phyloP scores from a whole-genome alignment of 2,888 invertebrate genomes.

The Acrocyrtus sp. region DNA sequence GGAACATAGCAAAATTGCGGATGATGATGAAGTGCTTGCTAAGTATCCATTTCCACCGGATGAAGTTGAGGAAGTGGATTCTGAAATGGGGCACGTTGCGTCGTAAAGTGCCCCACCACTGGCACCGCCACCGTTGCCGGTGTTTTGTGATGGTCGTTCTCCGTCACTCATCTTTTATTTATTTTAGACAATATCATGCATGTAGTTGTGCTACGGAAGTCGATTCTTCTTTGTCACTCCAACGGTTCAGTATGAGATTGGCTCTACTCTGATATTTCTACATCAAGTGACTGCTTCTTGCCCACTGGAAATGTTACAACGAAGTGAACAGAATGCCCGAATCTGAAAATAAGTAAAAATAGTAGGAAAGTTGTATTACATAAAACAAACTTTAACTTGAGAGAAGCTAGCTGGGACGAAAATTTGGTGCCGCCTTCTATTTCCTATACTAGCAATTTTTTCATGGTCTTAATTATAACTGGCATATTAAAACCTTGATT shows the following conservation, averaged over 20 bases:
- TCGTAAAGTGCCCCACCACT: constrained; percentile 12
- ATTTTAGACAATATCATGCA: not conserved
- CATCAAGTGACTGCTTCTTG: not conserved
- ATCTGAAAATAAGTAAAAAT: not conserved
- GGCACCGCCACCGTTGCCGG: not conserved
- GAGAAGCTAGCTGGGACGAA: too few species aligned
- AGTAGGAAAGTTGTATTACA: too few species aligned
- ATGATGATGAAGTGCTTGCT: constrained; percentile 6
- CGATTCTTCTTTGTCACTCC: not conserved
- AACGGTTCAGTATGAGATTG: too few species aligned
- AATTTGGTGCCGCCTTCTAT: too few species aligned
- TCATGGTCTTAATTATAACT: too few species aligned
- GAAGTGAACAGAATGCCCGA: too few species aligned
- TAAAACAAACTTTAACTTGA: too few species aligned
- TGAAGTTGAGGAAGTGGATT: constrained; percentile 12
- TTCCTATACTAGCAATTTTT: too few species aligned
- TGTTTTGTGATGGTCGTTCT: constrained; percentile 25
- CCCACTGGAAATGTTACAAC: too few species aligned
- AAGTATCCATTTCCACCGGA: constrained; percentile 26
- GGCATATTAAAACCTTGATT: too few species aligned
- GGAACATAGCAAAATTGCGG: too few species aligned
- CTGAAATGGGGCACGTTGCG: constrained; percentile 14
- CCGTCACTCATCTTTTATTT: constrained; percentile 35
- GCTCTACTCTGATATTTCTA: too few species aligned
- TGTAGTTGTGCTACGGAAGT: not conserved